These are phyloP conservation scores for Paraescarpia echinospica DNA, from an alignment of 1,140 invertebrate species.

Conservation along the genomic window DNA sequence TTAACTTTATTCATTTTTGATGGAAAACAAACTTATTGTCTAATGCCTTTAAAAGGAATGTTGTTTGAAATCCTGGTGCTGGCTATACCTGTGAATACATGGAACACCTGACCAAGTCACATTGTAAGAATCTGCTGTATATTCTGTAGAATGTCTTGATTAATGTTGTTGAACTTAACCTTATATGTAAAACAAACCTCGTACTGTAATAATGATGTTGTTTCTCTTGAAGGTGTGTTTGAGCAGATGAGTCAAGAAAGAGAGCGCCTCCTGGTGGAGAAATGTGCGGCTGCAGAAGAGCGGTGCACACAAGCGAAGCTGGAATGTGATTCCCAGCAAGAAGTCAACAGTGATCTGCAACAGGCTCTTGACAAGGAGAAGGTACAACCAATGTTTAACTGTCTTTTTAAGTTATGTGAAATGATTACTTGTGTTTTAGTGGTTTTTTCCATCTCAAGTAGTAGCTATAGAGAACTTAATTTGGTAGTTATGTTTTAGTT, in stretches of 20 bases:
- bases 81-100: no score
- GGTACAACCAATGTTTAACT: not conserved
- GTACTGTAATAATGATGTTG: not conserved
- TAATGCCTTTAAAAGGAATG: no score
- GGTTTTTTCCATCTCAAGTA: not conserved
- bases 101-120: no score
- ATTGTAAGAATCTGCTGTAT: no score
- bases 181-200: no score
- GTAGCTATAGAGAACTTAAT: not conserved
- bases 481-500: no score
- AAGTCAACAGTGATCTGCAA: not conserved
- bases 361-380: not conserved
- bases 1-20: no score
- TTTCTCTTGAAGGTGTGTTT: not conserved
- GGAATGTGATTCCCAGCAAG: not conserved
- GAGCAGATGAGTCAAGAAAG: not conserved
- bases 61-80: no score
- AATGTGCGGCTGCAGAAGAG: not conserved
- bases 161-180: no score
- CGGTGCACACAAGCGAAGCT: not conserved
- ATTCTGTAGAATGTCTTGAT: no score
- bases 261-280: not conserved
- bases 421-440: not conserved
- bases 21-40: no score
- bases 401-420: not conserved